Evolutionary conservation across 2,888 invertebrate genomes (phyloP), one percentile per base, ranked within the genome.

Genomic region (Ashinkailepas kermadecensis): DNA sequence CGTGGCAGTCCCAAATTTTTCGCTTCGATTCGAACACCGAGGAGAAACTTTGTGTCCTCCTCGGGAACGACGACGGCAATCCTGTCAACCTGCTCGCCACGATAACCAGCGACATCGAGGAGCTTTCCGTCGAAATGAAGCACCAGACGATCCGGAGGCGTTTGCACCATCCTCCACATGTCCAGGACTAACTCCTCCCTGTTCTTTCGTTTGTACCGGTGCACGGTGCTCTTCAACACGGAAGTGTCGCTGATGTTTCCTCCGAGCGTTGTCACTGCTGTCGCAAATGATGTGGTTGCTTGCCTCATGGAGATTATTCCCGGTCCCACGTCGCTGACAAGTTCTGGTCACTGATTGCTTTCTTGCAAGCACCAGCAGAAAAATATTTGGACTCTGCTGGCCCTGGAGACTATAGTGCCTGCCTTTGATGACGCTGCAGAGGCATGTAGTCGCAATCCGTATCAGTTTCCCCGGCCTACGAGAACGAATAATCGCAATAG

Each of bases 281-380:
- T 18, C 8, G 64, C 64, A 64, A 64, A 64, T 18, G 64, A 64
- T 18, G 64, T 21, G 8, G 21, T 64, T 64, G 64, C 64, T 1
- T 64, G 64, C 64, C 64, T 64, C 64, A 64, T 18, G 13, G 64
- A 12, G 2, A 18, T 64, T 64, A 9, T 1, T 64, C 64, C 64
- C 64, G 64, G 64, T 64, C 64, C 64, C 64, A 64, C 64, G 64
- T 18, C 64, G 64, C 64, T 23, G 65, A 65, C 65, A 65, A 65
- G 23, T 65, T 65, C n/a, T 65, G 1, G 65, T 65, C 65, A 23
- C 65, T 65, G 65, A 65, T 65, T 65, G 65, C 65, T 3, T 8
- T 65, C 65, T 65, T 13, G 65, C n/a, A 65, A 10, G 65, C 10
- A 7, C n/a, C n/a, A 65, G 65, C 39, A 39, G 39, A 39, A 39